Evolutionary conservation across 1,140 invertebrate genomes (phyloP), one percentile per base, ranked within the genome.

Genomic region (Apis florea): DNA sequence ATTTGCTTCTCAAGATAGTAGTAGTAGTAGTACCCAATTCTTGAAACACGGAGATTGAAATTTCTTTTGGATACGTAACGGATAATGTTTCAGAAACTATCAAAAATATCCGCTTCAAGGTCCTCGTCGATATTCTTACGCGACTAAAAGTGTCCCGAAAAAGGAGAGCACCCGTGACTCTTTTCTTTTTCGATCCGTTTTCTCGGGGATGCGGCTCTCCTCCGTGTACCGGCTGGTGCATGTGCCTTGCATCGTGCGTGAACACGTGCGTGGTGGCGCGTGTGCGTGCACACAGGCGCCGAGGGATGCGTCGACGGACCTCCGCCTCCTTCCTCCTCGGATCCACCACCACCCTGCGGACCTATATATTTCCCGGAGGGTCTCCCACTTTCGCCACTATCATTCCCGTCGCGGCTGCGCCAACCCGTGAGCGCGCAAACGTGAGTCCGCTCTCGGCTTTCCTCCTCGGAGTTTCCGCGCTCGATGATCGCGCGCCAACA

Each of bases 341-440:
- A 77, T 66, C 74, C 85, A 63, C 79, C 85, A 77, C 69, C 79
- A 85, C 79, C 83, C 83, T 73, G 73, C 85, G 79, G 79, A 85
- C 84, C 81, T 88, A 88, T 89, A 88, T 85, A 89, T 88, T 88
- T 84, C 79, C 79, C 82, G 81, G 84, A 84, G 85, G 82, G 78
- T 89, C 88, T 89, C 88, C 88, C 88, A 86, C 88, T 88, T 89
- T 88, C 76, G 82, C 83, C 84, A 86, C 88, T 89, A 89, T 89
- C 88, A 88, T 81, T 88, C 72, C 86, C 79, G 88, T 89, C 79
- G 87, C 88, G 86, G 79, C 82, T 73, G 82, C 82, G 82, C 66
- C 78, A 83, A 78, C 72, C 71, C 75, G 86, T 84, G 73, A 85
- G 73, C 86, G 84, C 84, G 75, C 82, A 84, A 78, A 79, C 76